A percentile compares a stretch with the other conserved stretches of the same genome.
These are phyloP conservation scores for Seriola quinqueradiata DNA, from an alignment of 2,113 vertebrate species.

Conservation along the genomic window DNA sequence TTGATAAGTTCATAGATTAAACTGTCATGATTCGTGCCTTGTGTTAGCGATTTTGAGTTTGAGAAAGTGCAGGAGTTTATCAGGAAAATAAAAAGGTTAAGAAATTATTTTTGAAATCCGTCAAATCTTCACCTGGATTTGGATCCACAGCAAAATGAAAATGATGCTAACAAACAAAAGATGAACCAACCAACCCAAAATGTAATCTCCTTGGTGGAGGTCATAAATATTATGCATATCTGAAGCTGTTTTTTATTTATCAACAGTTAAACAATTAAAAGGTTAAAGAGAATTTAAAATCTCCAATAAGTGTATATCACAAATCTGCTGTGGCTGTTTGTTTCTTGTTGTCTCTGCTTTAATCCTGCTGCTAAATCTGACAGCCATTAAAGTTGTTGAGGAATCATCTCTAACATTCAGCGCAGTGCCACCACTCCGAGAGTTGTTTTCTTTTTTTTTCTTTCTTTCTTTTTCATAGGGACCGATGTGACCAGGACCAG, in stretches of 20 bases:
- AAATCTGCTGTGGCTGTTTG: background rate
- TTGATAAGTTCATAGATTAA: background rate
- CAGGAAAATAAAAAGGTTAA: background rate
- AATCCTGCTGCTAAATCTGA: background rate
- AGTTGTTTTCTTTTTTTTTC: background rate
- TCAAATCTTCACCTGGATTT: background rate
- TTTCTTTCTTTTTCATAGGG: background rate
- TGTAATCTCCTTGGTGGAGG: background rate
- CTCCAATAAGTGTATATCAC: background rate
- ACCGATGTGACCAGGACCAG: slow-evolving; percentile 8
- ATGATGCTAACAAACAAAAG: background rate
- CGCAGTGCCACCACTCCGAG: background rate
- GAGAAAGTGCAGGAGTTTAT: background rate
- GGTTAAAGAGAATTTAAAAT: background rate
- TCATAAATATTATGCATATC: background rate
- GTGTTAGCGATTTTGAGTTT: no score
- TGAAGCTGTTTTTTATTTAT: no score
- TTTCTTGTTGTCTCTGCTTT: background rate
- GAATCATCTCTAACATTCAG: slow-evolving; percentile 10
- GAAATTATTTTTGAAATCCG: background rate
- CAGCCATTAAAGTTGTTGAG: slow-evolving; percentile 1
- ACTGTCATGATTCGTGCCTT: background rate
- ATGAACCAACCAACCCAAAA: background rate
- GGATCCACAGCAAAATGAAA: background rate
- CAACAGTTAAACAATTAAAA: no score